Evolutionary conservation across 2,797 vertebrate species (phyloP).

Genomic region (Avahi laniger): DNA sequence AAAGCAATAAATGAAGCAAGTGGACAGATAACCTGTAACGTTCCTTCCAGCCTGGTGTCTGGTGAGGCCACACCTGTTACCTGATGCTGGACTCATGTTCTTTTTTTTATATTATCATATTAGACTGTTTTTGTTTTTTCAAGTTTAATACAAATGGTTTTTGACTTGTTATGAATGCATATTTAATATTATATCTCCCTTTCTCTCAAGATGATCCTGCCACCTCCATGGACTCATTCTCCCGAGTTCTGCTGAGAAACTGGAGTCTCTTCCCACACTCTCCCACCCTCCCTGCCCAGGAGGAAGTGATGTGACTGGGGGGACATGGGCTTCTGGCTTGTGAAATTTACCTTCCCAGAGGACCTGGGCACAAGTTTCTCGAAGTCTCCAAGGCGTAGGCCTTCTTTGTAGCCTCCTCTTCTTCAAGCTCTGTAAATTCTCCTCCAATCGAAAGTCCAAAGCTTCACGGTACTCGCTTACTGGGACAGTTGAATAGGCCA

Average conservation of each 20-base stretch:
- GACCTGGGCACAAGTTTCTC: background rate
- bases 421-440: background rate
- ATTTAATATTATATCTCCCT: background rate
- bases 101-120: background rate
- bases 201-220: background rate
- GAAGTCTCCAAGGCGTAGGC: background rate
- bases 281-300: background rate
- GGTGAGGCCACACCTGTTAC: no score
- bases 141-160: background rate
- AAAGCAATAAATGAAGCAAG: background rate
- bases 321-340: background rate
- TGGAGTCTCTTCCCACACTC: background rate
- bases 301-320: background rate
- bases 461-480: background rate
- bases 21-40: no score
- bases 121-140: background rate
- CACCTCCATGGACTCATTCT: background rate
- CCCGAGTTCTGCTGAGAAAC: background rate
- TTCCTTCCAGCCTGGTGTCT: no score
- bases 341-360: background rate
- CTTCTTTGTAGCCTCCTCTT: background rate
- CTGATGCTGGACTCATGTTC: background rate
- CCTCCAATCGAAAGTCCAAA: background rate
- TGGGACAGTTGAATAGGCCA: background rate
- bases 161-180: background rate